Evolutionary conservation across 2,888 invertebrate species (phyloP).

Genomic region (Heliconius charithonia): DNA sequence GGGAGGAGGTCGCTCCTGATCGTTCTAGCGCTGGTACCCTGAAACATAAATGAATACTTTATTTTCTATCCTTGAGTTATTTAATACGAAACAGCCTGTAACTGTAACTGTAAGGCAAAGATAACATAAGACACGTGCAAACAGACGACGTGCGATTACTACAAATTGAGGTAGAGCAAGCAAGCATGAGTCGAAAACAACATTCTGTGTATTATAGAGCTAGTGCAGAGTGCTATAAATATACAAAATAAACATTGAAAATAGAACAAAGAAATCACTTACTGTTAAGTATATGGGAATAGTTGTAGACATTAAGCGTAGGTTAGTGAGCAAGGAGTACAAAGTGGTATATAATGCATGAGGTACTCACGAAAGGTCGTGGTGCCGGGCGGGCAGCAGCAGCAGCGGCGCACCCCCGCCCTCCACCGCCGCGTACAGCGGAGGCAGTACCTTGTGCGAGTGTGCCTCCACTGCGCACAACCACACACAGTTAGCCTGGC

Average conservation of each 20-base stretch:
- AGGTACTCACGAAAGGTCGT: conserved; percentile 67
- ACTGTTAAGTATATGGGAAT: conserved; percentile 26
- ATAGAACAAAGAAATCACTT: conserved; percentile 15
- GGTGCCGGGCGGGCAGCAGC: conserved; percentile 65
- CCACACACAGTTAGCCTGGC: conserved; percentile 50
- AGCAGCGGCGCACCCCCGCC: conserved; percentile 56
- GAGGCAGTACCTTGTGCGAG: conserved; percentile 77
- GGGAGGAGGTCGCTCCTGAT: conserved; percentile 41
- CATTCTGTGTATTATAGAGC: neutral
- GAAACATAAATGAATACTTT: conserved; percentile 45
- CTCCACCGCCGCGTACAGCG: conserved; percentile 79
- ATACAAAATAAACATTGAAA: neutral
- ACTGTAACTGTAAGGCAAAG: conserved; percentile 47
- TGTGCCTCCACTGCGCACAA: conserved; percentile 73
- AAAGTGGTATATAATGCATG: conserved; percentile 20
- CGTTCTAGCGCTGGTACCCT: conserved; percentile 75
- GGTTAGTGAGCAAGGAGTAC: conserved; percentile 39
- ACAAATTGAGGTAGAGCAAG: conserved; percentile 27
- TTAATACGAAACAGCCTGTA: neutral
- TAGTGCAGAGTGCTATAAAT: neutral
- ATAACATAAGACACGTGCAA: conserved; percentile 58
- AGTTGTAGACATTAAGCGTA: conserved; percentile 29
- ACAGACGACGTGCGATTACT: conserved; percentile 48
- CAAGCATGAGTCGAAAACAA: conserved; percentile 20
- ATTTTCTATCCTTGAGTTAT: neutral